Conservation (phyloP, 2,888 invertebrate species). For the Galeopsomyia nigrocyanea region DNA sequence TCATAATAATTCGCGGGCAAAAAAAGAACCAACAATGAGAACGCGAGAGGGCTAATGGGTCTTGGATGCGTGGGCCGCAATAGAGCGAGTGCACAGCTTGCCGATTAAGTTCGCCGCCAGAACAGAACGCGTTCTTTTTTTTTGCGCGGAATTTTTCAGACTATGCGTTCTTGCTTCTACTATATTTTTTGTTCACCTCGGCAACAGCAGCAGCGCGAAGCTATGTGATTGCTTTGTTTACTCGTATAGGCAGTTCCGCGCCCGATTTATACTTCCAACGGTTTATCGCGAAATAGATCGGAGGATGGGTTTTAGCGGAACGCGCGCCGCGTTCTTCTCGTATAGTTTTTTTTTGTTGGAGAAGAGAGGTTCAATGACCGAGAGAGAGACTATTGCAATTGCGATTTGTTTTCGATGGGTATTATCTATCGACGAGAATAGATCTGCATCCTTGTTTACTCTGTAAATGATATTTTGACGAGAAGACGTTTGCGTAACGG, state of each 20-base stretch:
- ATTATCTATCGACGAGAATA: no score
- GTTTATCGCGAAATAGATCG: no score
- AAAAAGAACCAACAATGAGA: not conserved
- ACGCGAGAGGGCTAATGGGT: constrained; percentile 7
- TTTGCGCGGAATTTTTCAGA: constrained; percentile 12
- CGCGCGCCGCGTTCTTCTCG: no score
- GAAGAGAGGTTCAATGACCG: no score
- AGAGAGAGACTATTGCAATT: no score
- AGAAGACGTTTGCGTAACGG: no score
- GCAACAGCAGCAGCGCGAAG: constrained; percentile 6
- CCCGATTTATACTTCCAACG: constrained; percentile 6
- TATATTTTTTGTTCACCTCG: not conserved
- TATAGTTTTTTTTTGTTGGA: no score
- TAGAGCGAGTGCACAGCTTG: constrained; percentile 3
- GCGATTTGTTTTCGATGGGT: no score
- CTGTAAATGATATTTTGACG: no score
- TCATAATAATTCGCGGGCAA: not conserved
- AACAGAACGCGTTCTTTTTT: constrained; percentile 4
- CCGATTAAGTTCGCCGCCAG: constrained; percentile 23
- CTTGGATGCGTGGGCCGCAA: constrained; percentile 12
- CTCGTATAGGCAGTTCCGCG: not conserved
- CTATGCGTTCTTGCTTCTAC: not conserved
- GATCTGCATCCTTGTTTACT: no score
- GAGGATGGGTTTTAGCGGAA: no score
- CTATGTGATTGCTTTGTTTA: constrained; percentile 34